These are phyloP conservation scores for Phyllostomus discolor DNA, from an alignment of 2,113 vertebrate species.

Conservation along the genomic window DNA sequence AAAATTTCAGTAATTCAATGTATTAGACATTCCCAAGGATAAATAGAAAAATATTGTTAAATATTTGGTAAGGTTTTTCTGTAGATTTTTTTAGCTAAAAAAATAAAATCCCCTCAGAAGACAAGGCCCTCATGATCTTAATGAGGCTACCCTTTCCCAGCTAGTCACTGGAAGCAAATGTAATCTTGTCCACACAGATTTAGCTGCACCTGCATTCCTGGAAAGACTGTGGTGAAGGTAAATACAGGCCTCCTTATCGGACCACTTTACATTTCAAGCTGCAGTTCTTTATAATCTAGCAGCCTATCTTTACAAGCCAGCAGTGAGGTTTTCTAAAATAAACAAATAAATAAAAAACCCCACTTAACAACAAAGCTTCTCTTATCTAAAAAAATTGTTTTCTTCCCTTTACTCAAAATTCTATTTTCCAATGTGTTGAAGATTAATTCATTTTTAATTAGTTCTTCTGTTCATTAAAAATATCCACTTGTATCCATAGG, in stretches of 20 bases:
- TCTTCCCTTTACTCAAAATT: not conserved
- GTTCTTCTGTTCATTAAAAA: not conserved
- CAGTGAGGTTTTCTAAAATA: not conserved
- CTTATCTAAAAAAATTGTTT: not conserved
- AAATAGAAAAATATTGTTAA: not conserved
- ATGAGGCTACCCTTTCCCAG: not conserved
- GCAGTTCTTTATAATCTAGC: not conserved
- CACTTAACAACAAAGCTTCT: not conserved
- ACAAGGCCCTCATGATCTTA: not conserved
- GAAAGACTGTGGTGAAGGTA: not conserved
- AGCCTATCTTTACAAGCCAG: not conserved
- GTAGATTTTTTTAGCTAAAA: not conserved
- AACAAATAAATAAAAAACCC: not conserved
- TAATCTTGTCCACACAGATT: not conserved
- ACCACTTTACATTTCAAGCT: constrained; percentile 1
- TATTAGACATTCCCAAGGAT: not conserved
- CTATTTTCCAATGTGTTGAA: not conserved
- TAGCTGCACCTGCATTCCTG: not conserved
- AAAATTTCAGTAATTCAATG: not conserved
- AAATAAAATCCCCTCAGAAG: not conserved
- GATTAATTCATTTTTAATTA: not conserved
- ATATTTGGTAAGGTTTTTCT: not conserved
- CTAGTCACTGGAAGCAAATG: not conserved
- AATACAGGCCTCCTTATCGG: not conserved
- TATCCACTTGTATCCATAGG: not conserved